A percentile compares a stretch with the other conserved stretches of the same genome.
These are phyloP conservation scores for Drosophila parvula DNA, from an alignment of 1,140 invertebrate species.

Conservation along the genomic window DNA sequence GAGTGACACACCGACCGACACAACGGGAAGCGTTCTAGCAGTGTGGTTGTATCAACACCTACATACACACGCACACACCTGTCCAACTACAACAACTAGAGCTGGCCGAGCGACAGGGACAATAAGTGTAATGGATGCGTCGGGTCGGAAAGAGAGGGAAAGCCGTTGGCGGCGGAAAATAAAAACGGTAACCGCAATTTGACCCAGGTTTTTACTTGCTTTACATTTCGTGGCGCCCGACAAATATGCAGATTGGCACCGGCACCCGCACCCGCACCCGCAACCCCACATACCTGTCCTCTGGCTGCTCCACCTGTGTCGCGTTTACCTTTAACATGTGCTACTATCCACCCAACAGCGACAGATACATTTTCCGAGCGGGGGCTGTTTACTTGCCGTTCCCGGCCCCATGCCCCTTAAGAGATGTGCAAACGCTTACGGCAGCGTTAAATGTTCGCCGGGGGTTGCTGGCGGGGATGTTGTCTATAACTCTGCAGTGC, in stretches of 20 bases:
- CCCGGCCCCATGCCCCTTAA: not conserved
- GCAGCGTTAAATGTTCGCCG: constrained; percentile 65
- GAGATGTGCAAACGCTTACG: constrained; percentile 48
- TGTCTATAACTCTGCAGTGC: constrained; percentile 26
- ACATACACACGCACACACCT: constrained; percentile 34
- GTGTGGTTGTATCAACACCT: constrained; percentile 74
- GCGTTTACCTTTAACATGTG: constrained; percentile 77
- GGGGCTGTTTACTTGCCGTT: constrained; percentile 23
- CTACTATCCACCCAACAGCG: constrained; percentile 44
- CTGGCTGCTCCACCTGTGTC: constrained; percentile 23
- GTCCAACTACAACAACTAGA: constrained; percentile 19
- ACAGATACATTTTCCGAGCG: constrained; percentile 45
- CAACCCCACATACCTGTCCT: too few species aligned
- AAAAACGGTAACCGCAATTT: constrained; percentile 77
- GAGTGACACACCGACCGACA: constrained; percentile 33
- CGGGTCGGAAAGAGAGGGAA: constrained; percentile 17
- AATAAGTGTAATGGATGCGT: constrained; percentile 41
- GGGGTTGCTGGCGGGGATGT: constrained; percentile 20
- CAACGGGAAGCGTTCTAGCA: constrained; percentile 18
- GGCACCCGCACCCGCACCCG: not conserved
- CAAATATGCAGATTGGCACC: constrained; percentile 79
- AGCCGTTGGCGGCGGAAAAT: constrained; percentile 35
- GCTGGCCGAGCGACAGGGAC: constrained; percentile 25
- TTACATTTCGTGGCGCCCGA: constrained; percentile 71
- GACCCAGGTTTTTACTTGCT: constrained; percentile 76